Evolutionary conservation across 2,888 invertebrate genomes (phyloP).

Genomic region (Ophion ventricosus): DNA sequence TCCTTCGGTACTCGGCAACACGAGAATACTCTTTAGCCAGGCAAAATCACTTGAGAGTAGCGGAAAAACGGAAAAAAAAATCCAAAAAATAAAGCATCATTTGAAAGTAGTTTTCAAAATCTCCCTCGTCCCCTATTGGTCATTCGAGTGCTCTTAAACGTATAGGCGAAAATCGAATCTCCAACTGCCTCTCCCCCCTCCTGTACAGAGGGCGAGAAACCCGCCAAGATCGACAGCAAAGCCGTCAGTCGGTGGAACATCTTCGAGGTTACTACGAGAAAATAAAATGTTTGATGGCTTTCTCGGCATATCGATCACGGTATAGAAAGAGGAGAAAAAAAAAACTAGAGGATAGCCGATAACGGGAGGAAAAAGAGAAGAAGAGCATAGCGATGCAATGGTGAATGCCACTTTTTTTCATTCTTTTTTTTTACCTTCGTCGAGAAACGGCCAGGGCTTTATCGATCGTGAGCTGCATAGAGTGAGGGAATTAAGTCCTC

Average conservation of each 20-base stretch:
- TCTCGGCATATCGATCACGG: conserved; percentile 26
- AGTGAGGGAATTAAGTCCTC: conserved; percentile 60
- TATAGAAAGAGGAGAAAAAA: not conserved
- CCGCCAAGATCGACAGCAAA: not conserved
- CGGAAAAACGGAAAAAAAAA: too few relatives aligned
- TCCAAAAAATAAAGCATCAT: not conserved
- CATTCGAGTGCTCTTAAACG: not conserved
- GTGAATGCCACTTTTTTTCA: conserved; percentile 24
- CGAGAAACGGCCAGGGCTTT: conserved; percentile 25
- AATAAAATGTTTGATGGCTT: conserved; percentile 6
- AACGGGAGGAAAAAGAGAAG: not conserved
- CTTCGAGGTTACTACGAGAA: not conserved
- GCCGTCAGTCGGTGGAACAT: not conserved
- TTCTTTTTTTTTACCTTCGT: conserved; percentile 29
- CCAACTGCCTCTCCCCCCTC: not conserved
- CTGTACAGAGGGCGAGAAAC: not conserved
- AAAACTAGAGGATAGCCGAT: not conserved
- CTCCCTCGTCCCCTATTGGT: not conserved
- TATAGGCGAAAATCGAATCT: not conserved
- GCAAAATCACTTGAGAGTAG: too few relatives aligned
- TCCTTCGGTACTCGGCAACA: too few relatives aligned
- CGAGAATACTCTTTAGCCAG: too few relatives aligned
- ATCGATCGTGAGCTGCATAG: conserved; percentile 53
- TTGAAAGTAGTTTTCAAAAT: not conserved
- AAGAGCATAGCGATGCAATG: conserved; percentile 14